phyloP scores from a whole-genome alignment of 2,797 vertebrate species.

The Toxotes lorentzi region DNA sequence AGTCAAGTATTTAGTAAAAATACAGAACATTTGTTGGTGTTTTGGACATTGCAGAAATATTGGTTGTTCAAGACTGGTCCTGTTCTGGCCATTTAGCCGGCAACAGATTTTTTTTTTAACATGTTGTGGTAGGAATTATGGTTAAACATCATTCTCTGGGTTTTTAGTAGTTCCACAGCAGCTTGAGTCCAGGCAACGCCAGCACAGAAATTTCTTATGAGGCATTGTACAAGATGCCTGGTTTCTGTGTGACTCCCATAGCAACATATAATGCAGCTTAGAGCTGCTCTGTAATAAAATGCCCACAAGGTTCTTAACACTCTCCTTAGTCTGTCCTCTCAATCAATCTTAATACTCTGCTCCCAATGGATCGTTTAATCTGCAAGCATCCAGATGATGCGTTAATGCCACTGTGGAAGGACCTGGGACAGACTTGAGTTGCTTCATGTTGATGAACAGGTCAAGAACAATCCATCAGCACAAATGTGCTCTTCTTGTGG shows the following conservation, averaged over 20 bases:
- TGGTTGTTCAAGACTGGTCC: not conserved
- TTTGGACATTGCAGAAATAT: not conserved
- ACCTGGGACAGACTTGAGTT: conserved; percentile 49
- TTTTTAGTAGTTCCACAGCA: conserved; percentile 11
- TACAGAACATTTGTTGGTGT: not conserved
- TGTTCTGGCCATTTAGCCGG: not conserved
- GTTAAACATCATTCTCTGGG: not conserved
- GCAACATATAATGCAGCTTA: conserved; percentile 66
- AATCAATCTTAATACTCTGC: conserved; percentile 72
- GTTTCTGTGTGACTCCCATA: conserved; percentile 56
- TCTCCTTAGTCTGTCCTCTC: conserved; percentile 68
- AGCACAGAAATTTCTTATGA: conserved; percentile 10
- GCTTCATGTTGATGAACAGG: conserved; percentile 33
- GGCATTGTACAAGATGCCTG: conserved; percentile 23
- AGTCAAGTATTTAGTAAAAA: no score
- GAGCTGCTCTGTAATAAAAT: conserved; percentile 62
- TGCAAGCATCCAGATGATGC: conserved; percentile 62
- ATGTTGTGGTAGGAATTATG: not conserved
- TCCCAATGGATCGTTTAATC: conserved; percentile 72
- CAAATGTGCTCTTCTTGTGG: not conserved
- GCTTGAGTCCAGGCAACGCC: conserved; percentile 27
- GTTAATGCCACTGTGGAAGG: conserved; percentile 58
- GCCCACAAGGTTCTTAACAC: conserved; percentile 65
- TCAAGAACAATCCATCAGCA: conserved; percentile 5
- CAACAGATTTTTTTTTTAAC: not conserved